Percentiles rank a stretch among this genome's conserved stretches.
phyloP scores from a whole-genome alignment of 2,113 vertebrate species.

The Nibea coibor region DNA sequence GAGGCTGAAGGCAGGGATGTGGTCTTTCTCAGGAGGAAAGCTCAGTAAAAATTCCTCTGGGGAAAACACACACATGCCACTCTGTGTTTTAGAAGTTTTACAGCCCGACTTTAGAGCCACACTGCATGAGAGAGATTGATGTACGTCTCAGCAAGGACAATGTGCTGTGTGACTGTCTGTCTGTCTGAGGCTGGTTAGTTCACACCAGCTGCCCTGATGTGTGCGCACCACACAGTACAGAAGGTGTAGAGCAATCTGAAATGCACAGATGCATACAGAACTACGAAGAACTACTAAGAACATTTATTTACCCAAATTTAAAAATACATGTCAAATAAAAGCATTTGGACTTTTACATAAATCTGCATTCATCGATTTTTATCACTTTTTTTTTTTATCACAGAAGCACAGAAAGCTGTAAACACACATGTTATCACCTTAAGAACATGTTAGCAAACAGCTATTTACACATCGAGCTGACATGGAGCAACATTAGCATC shows the following conservation, averaged over 20 bases:
- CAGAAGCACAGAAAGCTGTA: not conserved
- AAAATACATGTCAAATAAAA: not conserved
- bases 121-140: slow-evolving; percentile 82
- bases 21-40: slow-evolving; percentile 64
- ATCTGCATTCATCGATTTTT: not conserved
- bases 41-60: slow-evolving; percentile 79
- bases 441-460: not conserved
- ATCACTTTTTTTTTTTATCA: no score
- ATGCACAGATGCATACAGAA: not conserved
- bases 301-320: not conserved
- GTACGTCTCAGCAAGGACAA: slow-evolving; percentile 73
- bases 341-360: not conserved
- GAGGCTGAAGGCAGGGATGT: slow-evolving; percentile 48
- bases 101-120: slow-evolving; percentile 66
- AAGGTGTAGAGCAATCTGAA: not conserved
- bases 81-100: slow-evolving; percentile 79
- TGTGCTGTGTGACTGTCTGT: slow-evolving; percentile 63
- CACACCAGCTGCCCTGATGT: slow-evolving; percentile 40
- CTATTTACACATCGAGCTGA: not conserved
- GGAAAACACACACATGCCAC: slow-evolving; percentile 70
- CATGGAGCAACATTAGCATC: not conserved
- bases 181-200: slow-evolving; percentile 44
- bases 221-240: slow-evolving; percentile 19
- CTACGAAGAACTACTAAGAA: no score
- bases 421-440: not conserved